Evolutionary conservation across 2,797 vertebrate genomes (phyloP), one percentile per base, ranked within the genome.

Genomic region (Ctenopoma kingsleyae): DNA sequence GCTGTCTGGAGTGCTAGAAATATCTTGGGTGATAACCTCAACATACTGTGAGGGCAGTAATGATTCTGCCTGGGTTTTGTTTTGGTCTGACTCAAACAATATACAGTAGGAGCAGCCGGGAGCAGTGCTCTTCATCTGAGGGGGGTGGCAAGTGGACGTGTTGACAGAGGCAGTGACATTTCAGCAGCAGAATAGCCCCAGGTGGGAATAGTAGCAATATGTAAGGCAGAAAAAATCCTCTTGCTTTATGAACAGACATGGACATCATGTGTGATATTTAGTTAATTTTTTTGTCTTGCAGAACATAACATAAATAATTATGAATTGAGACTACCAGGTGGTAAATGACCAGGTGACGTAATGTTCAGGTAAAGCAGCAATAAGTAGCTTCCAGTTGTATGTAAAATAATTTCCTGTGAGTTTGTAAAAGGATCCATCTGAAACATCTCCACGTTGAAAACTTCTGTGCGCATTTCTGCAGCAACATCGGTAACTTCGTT

Each of bases 121-220:
- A 67, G 67, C 63, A 19, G 32, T 25, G 23, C 52, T 58, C 36
- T 49, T 40, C 13, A 44, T 30, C 43, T 51, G 36, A 55, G 68
- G 62, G 16, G 23, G 38, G 35, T 15, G 47, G n/a, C 32, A 44
- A 55, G 61, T 16, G 38, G 49, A 59, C 20, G 17, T 69, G 68
- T 47, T 69, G 72, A 74, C 66, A 55, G 38, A 68, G 36, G 51
- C 44, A 9, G 50, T 67, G 54, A 54, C 62, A 67, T 74, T 73
- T 84, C 44, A 55, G 41, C 50, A 44, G 19, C 58, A 25, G 58
- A 36, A 6, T 8, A 48, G 30, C 35, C 17, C 3, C 0, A 13
- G 51, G 40, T 19, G 6, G 22, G 10, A 22, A n/a, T n/a, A 44
- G 41, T 7, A 30, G 38, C 13, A 60, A 23, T 48, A 43, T 27